Conservation (phyloP, 2,888 invertebrate species). For the Glaucopsyche alexis region DNA sequence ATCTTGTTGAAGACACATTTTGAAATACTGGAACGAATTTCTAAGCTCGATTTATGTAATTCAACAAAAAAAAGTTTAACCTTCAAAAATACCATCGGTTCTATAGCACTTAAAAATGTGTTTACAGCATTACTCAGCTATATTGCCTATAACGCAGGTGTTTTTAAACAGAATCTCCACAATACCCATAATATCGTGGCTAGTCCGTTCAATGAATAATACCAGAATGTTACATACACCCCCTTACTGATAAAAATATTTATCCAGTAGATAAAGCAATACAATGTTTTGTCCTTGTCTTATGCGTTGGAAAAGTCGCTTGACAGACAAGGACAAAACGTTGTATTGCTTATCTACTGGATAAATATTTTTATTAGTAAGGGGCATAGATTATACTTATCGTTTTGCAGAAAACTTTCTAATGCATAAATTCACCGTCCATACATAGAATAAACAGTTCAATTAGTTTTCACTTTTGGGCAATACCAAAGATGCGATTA, state of each 20-base stretch:
- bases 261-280: too few species aligned
- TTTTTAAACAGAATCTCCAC: background rate
- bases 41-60: background rate
- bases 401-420: background rate
- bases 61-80: background rate
- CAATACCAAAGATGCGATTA: too few species aligned
- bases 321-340: too few species aligned
- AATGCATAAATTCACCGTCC: background rate
- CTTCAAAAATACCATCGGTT: background rate
- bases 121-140: slow-evolving; percentile 11
- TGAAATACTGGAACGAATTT: background rate
- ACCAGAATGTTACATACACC: background rate
- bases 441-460: background rate
- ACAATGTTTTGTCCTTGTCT: too few species aligned
- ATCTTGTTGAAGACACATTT: background rate
- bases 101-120: slow-evolving; percentile 11
- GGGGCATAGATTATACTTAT: background rate
- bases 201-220: background rate
- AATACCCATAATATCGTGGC: background rate
- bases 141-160: slow-evolving; percentile 11
- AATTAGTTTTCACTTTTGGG: too few species aligned
- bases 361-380: too few species aligned
- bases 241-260: too few species aligned
- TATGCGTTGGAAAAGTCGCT: too few species aligned
- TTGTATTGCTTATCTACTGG: too few species aligned